Evolutionary conservation across 1,140 invertebrate species (phyloP), one percentile per base, ranked within the genome.

Genomic region (Meloidogyne hapla): DNA sequence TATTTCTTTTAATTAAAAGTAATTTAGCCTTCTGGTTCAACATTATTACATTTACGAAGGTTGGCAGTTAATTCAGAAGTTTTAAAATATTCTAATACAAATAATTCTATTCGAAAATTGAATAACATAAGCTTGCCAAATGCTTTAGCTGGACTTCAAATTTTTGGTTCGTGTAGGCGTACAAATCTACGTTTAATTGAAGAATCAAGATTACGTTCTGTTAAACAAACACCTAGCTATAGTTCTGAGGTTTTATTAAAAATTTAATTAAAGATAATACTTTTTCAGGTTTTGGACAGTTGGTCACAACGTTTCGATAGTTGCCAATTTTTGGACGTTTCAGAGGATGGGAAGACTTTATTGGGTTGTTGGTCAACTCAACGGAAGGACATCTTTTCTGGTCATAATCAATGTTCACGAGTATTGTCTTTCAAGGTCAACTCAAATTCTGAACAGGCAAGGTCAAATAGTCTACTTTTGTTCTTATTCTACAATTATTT

Each of bases 241-340:
- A 75, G 45, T 21, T 75, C 45, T 75, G 74, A 75, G 74, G 74
- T 75, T n/a, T 45, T 74, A 9, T 69, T 1, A 40, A 23, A 13
- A 0, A 9, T 25, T 23, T n/a, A 12, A 5, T 2, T 38, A n/a
- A 5, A n/a, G 23, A 28, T 42, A 42, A 75, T 12, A 5, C 9
- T 42, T 64, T 66, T 66, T 75, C 9, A 75, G 64, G 38, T 75
- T 45, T 40, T 18, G 63, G 73, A 45, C 1, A 65, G 42, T 40
- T 75, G 56, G 28, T 68, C 23, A 33, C 65, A 68, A 23, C 76
- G 66, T 40, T 77, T 75, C n/a, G 26, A 74, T 12, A 68, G 76
- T 48, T 77, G 76, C 62, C 74, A 74, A 23, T 77, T 77, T 75
- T n/a, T 77, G 62, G 76, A 77, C 63, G 76, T 76, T n/a, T 66